Base-by-base conservation (phyloP, 2,797 vertebrate species). In the Acipenser oxyrinchus region DNA sequence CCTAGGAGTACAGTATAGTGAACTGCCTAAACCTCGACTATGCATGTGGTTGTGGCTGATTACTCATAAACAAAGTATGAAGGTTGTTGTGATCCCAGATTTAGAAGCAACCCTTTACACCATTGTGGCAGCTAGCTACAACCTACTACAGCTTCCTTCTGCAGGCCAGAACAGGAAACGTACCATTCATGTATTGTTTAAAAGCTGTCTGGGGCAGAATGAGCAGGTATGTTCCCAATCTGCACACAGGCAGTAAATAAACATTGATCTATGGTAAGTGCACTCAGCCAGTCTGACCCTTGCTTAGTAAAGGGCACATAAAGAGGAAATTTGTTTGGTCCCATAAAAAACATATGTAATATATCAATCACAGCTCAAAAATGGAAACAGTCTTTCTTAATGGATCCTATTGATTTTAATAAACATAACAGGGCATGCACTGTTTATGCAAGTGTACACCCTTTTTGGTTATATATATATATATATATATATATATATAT, bases 251-350 rank as follows among this genome's bases (percentile, higher is more conserved):
- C 87, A 87, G 87, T 87, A 90, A 89, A 91, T 90, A 89, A 86
- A 88, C 87, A 86, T 82, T 85, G 81, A 83, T 81, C 86, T 82
- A 86, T 83, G 81, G 75, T 74, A 78, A 83, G 83, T 79, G 81
- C 78, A 73, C 80, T 82, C 80, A 77, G 84, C 75, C 82, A 76
- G 80, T 75, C 83, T 82, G 87, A 85, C 87, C 85, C 83, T 76
- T 61, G 80, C 83, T 84, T 81, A 78, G 50, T 84, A 80, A 79
- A 83, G 84, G 83, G 81, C 83, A 82, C 74, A 69, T 77, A 78
- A 83, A 84, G 82, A 88, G 88, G 88, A 89, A 88, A 89, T 89
- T 88, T 90, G 89, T 89, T 91, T 86, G 87, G 85, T 84, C 86
- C 83, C 84, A 60, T 88, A 88, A 89, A 37, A 90, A 88, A 85